Conservation (phyloP, 2,113 vertebrate genomes). For the Thalassarche chlororhynchos region DNA sequence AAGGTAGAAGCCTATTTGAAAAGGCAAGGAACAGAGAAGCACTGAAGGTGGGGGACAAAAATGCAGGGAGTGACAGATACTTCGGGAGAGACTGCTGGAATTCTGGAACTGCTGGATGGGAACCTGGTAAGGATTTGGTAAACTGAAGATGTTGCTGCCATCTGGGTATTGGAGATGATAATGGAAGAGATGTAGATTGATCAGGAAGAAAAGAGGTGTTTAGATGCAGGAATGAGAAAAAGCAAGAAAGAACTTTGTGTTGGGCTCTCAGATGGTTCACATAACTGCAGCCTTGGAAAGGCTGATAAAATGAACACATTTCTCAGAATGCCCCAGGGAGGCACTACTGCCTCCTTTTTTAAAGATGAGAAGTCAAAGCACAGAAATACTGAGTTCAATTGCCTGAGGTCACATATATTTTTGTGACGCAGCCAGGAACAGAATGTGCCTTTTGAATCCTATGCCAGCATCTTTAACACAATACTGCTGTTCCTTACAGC, state of each 20-base stretch:
- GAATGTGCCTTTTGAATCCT: constrained; percentile 45
- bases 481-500: constrained; percentile 1
- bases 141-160: background rate
- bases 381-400: background rate
- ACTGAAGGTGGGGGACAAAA: background rate
- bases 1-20: background rate
- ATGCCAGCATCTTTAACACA: background rate
- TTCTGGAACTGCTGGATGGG: background rate
- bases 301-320: background rate
- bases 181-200: background rate
- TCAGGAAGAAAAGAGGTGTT: background rate
- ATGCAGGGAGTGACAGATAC: background rate
- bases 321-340: constrained; percentile 12
- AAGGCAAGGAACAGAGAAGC: background rate
- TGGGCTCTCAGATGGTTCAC: background rate
- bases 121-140: background rate
- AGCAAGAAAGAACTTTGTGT: background rate
- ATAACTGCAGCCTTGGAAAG: background rate
- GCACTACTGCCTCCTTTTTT: background rate
- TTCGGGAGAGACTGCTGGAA: background rate
- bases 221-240: background rate
- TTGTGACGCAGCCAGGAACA: constrained; percentile 43
- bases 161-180: background rate
- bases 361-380: constrained; percentile 24
- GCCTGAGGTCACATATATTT: constrained; percentile 31